Conservation (phyloP, 2,797 vertebrate genomes). For the Mus caroli region DNA sequence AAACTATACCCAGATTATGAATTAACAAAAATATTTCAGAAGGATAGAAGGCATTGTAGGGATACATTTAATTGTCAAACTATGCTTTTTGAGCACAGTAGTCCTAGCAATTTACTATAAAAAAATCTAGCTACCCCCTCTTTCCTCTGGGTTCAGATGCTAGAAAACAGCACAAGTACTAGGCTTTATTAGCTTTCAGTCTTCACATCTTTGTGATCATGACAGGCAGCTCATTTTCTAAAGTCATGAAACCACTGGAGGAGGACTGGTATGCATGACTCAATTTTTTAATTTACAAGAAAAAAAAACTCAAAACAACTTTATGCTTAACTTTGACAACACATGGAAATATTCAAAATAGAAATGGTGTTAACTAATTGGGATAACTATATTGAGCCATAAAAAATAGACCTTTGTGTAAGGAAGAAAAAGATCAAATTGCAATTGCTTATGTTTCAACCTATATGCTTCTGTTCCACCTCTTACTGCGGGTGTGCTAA, state of each 20-base stretch:
- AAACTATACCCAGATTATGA: neutral
- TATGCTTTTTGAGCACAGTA: neutral
- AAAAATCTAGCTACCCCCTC: neutral
- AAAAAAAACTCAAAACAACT: constrained; percentile 14
- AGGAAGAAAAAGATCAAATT: neutral
- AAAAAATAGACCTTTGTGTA: neutral
- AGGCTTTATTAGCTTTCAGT: neutral
- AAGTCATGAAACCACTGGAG: constrained; percentile 45
- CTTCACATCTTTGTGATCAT: constrained; percentile 6
- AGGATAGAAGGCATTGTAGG: neutral
- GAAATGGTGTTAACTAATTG: neutral
- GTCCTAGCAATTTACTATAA: neutral
- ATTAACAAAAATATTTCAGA: constrained; percentile 21
- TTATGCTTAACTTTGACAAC: constrained; percentile 35
- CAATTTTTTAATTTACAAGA: constrained; percentile 37
- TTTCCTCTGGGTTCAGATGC: neutral
- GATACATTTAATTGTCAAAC: neutral
- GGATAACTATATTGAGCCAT: neutral
- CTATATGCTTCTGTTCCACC: neutral
- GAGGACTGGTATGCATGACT: constrained; percentile 16
- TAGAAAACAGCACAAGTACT: neutral
- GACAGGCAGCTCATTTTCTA: neutral
- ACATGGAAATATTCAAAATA: constrained; percentile 9
- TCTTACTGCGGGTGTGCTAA: neutral
- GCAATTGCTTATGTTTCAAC: neutral